A percentile compares a stretch with the other conserved stretches of the same genome.
phyloP scores from a whole-genome alignment of 2,888 invertebrate species.

The Pinctada fucata region DNA sequence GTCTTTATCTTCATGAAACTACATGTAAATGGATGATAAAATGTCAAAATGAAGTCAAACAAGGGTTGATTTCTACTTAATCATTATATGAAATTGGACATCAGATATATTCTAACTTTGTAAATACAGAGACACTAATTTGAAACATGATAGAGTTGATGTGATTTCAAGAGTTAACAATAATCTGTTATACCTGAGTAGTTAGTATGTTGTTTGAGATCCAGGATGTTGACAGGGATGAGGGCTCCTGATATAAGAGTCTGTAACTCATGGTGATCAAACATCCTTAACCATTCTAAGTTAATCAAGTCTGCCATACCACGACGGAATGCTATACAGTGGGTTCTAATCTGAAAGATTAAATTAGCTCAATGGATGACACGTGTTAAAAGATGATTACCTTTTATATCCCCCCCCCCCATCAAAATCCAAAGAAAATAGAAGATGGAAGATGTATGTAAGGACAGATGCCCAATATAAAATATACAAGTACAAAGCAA shows the following conservation, averaged over 20 bases:
- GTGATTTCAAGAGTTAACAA: background rate
- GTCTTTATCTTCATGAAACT: too few species aligned
- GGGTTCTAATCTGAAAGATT: constrained; percentile 81
- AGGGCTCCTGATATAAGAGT: constrained; percentile 97
- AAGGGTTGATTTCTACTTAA: too few species aligned
- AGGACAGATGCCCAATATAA: background rate
- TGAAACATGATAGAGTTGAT: background rate
- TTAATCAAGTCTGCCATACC: constrained; percentile 94
- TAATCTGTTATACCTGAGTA: constrained; percentile 84
- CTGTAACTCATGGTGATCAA: constrained; percentile 95
- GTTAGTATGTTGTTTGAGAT: constrained; percentile 90
- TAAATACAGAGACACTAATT: background rate
- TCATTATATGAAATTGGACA: too few species aligned
- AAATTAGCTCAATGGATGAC: background rate
- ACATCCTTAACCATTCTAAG: constrained; percentile 95
- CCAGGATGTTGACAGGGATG: constrained; percentile 93
- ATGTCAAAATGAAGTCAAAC: too few species aligned
- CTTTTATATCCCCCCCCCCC: background rate
- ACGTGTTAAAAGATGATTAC: background rate
- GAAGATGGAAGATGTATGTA: background rate
- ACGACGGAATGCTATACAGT: constrained; percentile 91
- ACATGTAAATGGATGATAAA: too few species aligned
- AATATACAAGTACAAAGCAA: background rate
- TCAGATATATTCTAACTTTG: too few species aligned
- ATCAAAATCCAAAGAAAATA: background rate